Evolutionary conservation across 2,797 vertebrate genomes (phyloP).

Genomic region (Poeciliopsis gracilis): DNA sequence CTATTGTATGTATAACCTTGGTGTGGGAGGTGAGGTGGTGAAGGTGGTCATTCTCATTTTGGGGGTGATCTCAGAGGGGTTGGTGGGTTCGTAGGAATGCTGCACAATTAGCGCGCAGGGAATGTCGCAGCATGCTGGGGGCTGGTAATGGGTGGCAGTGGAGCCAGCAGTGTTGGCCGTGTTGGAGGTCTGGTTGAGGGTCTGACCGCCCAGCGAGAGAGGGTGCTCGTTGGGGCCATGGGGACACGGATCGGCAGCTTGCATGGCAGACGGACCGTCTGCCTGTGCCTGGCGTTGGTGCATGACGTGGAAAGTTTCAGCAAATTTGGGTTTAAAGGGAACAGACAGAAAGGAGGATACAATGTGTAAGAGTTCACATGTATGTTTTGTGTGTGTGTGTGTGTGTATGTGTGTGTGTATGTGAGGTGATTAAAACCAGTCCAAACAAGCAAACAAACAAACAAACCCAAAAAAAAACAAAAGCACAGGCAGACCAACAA

Average conservation of each 20-base stretch:
- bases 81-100: constrained; percentile 74
- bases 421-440: constrained; percentile 47
- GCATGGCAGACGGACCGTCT: constrained; percentile 72
- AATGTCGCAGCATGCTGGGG: constrained; percentile 82
- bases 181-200: constrained; percentile 69
- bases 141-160: constrained; percentile 76
- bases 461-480: constrained; percentile 13
- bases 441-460: constrained; percentile 19
- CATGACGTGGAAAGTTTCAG: constrained; percentile 29
- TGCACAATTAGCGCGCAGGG: constrained; percentile 79
- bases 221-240: constrained; percentile 71
- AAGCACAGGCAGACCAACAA: constrained; percentile 55
- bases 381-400: constrained; percentile 56
- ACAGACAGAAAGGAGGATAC: constrained; percentile 24
- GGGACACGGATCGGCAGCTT: constrained; percentile 67
- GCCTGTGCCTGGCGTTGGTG: constrained; percentile 64
- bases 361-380: constrained; percentile 39
- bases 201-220: constrained; percentile 60
- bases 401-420: too few species aligned
- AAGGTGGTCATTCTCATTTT: constrained; percentile 82
- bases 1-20: constrained; percentile 81
- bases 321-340: constrained; percentile 18
- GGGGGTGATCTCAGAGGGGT: constrained; percentile 72
- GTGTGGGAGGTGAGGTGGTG: constrained; percentile 77
- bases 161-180: constrained; percentile 63